Conservation (phyloP, 1,140 invertebrate species). For the Drosophila subobscura region DNA sequence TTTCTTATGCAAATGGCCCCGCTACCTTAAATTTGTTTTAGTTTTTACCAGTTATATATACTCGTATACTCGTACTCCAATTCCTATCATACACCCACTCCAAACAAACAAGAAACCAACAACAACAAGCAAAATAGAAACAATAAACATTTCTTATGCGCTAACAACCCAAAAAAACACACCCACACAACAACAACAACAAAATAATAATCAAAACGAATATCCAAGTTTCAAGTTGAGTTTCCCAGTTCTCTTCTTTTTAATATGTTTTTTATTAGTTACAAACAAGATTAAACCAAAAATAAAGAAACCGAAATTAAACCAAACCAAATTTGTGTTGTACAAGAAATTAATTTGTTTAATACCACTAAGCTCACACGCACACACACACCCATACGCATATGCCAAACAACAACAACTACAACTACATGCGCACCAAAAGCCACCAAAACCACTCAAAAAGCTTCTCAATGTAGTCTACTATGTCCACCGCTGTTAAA, state of each 20-base stretch:
- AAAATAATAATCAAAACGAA: constrained; percentile 19
- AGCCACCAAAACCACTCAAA: too few species aligned
- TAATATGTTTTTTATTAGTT: constrained; percentile 54
- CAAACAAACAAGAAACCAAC: constrained; percentile 13
- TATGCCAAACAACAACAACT: constrained; percentile 2
- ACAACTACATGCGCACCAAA: constrained; percentile 31
- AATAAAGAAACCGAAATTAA: constrained; percentile 33
- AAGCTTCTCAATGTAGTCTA: constrained; percentile 74
- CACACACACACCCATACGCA: constrained; percentile 28
- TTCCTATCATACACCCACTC: constrained; percentile 10
- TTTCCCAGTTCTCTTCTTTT: constrained; percentile 61
- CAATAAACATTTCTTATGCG: constrained; percentile 25
- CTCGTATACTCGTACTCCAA: constrained; percentile 11
- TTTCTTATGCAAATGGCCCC: constrained; percentile 74
- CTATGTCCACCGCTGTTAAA: constrained; percentile 64
- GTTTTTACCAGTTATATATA: constrained; percentile 48
- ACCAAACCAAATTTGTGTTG: constrained; percentile 59
- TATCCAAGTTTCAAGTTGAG: constrained; percentile 65
- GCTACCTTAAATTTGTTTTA: constrained; percentile 83
- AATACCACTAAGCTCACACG: constrained; percentile 71
- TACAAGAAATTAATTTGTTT: constrained; percentile 72
- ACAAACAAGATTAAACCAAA: constrained; percentile 45
- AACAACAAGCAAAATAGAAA: constrained; percentile 20
- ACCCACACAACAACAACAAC: neutral
- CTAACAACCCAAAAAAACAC: constrained; percentile 29